Percentiles rank a stretch among this genome's conserved stretches.
Evolutionary conservation across 2,888 invertebrate genomes (phyloP).

Genomic region (Callosobruchus maculatus): DNA sequence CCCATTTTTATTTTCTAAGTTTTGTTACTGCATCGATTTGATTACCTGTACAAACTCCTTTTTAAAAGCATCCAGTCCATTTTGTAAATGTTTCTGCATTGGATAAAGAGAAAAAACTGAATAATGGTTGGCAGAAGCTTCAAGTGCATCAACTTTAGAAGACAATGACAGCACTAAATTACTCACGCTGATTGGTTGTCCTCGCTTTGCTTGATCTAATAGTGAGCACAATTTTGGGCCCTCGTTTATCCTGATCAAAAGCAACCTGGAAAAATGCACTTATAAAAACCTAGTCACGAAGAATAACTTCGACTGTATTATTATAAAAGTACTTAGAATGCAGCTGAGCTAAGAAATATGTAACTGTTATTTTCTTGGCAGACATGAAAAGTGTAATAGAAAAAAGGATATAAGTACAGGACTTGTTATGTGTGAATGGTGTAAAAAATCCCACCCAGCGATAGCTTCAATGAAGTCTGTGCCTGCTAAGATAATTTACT

Average conservation of each 20-base stretch:
- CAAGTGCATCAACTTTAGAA: constrained; percentile 53
- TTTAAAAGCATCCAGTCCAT: constrained; percentile 50
- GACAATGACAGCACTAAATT: constrained; percentile 60
- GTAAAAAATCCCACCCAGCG: no score
- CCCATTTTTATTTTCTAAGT: no score
- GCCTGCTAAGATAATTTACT: no score
- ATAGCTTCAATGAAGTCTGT: no score
- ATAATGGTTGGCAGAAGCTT: constrained; percentile 61
- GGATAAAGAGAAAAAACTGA: constrained; percentile 62
- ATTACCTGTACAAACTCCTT: constrained; percentile 35
- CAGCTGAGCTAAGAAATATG: no score
- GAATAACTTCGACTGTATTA: constrained; percentile 30
- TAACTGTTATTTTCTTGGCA: no score
- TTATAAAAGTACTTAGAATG: no score
- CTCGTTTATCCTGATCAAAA: constrained; percentile 49
- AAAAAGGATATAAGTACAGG: no score
- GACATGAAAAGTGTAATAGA: no score
- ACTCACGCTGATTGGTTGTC: constrained; percentile 56
- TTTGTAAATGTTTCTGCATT: constrained; percentile 51
- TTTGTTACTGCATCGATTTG: no score
- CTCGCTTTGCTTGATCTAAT: constrained; percentile 55
- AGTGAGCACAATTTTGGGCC: constrained; percentile 49
- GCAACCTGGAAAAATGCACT: constrained; percentile 33
- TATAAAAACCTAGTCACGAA: constrained; percentile 11
- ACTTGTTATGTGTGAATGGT: no score